Evolutionary conservation across 2,888 invertebrate genomes (phyloP), one percentile per base, ranked within the genome.

Genomic region (Vanessa cardui): DNA sequence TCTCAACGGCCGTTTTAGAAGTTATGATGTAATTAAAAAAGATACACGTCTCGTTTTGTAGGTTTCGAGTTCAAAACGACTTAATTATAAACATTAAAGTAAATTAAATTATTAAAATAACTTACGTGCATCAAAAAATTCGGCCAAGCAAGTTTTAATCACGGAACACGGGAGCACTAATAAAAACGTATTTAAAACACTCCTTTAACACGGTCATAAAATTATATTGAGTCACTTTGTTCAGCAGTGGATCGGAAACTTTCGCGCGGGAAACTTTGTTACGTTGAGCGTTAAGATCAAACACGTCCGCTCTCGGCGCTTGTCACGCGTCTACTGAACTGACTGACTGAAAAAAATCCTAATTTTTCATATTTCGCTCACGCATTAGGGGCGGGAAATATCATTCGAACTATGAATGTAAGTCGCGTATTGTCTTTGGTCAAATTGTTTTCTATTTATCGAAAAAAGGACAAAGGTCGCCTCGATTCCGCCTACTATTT

Each of bases 181-280:
- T 62, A 33, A 58, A 65, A 52, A 54, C 60, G 44, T 50, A 20
- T 20, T 7, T 52, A 52, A 54, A 59, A 33, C 65, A 65, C 59
- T 46, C n/a, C 31, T 54, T 54, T 54, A 54, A 45, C 58, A 58
- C 58, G 39, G 6, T 44, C 45, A 44, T 20, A 18, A 58, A 50
- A 50, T 50, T 18, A 54, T 12, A 61, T 52, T 39, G 52, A 62
- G 56, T 39, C 74, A 69, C 78, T 71, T 75, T 78, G 75, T 74
- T 70, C 66, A 64, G 65, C 33, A 71, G 62, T 61, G 54, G 52
- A 68, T 73, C 78, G 80, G 74, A 73, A 82, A 84, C 80, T 85
- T 84, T 85, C 79, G 81, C 80, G 82, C 86, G 86, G 78, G 78
- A 85, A 88, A 88, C 82, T 88, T 87, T 76, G 66, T 31, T 50